Percentiles rank a stretch among this genome's conserved stretches.
phyloP scores from a whole-genome alignment of 2,113 vertebrate species.

The Ctenomys sociabilis region DNA sequence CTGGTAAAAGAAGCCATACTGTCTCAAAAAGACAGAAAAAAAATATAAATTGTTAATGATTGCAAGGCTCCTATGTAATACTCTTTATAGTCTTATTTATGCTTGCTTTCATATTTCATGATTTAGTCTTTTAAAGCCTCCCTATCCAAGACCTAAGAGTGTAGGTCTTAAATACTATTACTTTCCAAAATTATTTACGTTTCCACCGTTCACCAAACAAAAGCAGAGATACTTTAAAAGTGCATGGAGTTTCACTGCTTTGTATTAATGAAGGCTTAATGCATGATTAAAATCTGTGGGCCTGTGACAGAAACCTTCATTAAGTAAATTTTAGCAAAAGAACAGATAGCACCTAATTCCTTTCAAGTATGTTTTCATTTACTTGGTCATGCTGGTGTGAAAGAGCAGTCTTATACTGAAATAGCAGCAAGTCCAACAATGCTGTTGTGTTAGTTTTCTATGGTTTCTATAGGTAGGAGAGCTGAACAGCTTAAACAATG shows the following conservation, averaged over 20 bases:
- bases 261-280: neutral
- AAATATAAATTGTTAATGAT: neutral
- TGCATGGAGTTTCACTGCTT: neutral
- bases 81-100: neutral
- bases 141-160: neutral
- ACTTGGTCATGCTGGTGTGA: neutral
- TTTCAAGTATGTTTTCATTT: neutral
- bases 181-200: neutral
- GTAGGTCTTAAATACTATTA: neutral
- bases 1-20: neutral
- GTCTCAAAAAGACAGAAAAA: too few relatives aligned
- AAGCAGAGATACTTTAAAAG: neutral
- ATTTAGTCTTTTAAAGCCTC: neutral
- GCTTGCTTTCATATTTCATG: neutral
- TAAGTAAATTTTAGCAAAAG: neutral
- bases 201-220: neutral
- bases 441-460: neutral
- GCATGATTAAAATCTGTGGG: neutral
- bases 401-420: neutral
- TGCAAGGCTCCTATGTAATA: neutral
- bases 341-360: neutral
- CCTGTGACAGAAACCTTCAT: neutral
- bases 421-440: rapidly evolving
- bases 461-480: neutral
- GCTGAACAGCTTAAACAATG: rapidly evolving